Percentiles rank a stretch among this genome's conserved stretches.
These are phyloP conservation scores for Platyura marginata DNA, from an alignment of 1,140 invertebrate genomes.

Conservation along the genomic window DNA sequence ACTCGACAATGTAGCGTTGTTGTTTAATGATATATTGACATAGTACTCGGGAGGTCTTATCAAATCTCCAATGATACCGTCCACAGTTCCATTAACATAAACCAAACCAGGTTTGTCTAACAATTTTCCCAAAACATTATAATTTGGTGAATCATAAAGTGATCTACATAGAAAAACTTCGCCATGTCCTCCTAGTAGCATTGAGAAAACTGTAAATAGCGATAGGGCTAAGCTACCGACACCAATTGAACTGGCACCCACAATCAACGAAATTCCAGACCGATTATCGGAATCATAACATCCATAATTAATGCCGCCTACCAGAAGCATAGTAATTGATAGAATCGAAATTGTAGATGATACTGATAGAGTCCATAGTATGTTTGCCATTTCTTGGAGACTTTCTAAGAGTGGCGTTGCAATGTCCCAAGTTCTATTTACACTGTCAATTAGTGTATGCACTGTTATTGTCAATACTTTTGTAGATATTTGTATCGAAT, in stretches of 20 bases:
- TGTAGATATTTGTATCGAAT: not conserved
- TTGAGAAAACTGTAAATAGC: slow-evolving; percentile 17
- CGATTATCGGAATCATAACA: slow-evolving; percentile 30
- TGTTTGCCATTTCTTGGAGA: not conserved
- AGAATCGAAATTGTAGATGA: not conserved
- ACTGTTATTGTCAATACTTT: not conserved
- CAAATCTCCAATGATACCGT: slow-evolving; percentile 36
- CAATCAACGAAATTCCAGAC: slow-evolving; percentile 32
- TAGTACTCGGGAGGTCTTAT: slow-evolving; percentile 21
- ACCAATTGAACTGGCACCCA: slow-evolving; percentile 23
- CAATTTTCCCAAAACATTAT: slow-evolving; percentile 32
- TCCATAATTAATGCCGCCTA: slow-evolving; percentile 18
- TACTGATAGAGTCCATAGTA: not conserved
- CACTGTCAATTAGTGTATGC: not conserved
- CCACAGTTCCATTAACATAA: slow-evolving; percentile 21
- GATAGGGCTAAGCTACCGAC: slow-evolving; percentile 21
- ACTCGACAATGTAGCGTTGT: slow-evolving; percentile 16
- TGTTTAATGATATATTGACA: slow-evolving; percentile 10
- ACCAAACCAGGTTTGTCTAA: slow-evolving; percentile 39
- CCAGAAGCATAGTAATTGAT: not conserved
- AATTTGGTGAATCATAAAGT: slow-evolving; percentile 36
- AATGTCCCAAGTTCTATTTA: not conserved
- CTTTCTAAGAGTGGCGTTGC: not conserved
- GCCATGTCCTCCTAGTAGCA: slow-evolving; percentile 26
- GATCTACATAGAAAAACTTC: slow-evolving; percentile 40